phyloP scores from a whole-genome alignment of 2,888 invertebrate genomes.

The Drosophila bunnanda region DNA sequence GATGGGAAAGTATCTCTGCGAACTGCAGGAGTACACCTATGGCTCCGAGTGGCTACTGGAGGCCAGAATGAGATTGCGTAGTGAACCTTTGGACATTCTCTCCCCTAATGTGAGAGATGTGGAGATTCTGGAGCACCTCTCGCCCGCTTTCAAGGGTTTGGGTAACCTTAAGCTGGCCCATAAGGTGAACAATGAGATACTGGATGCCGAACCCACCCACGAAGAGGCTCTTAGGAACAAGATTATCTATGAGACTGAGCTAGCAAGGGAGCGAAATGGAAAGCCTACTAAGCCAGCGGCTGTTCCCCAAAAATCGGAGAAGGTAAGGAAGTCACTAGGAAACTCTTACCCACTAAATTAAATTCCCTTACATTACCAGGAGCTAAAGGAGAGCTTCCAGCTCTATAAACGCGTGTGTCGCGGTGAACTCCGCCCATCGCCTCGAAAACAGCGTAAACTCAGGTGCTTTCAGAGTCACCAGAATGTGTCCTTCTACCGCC shows the following conservation, averaged over 20 bases:
- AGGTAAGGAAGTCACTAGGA: background rate
- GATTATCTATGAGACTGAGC: slow-evolving; percentile 14
- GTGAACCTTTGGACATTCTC: background rate
- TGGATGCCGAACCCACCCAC: slow-evolving; percentile 56
- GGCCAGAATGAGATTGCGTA: slow-evolving; percentile 35
- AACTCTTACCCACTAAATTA: accelerated
- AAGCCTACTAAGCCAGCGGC: background rate
- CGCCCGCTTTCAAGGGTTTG: slow-evolving; percentile 31
- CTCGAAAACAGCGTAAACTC: slow-evolving; percentile 65
- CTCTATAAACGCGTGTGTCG: slow-evolving; percentile 83
- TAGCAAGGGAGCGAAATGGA: slow-evolving; percentile 36
- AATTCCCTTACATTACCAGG: background rate
- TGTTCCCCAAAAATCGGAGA: background rate
- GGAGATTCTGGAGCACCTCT: slow-evolving; percentile 57
- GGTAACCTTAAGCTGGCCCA: slow-evolving; percentile 65
- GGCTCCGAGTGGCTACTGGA: slow-evolving; percentile 72
- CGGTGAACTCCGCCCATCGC: slow-evolving; percentile 84
- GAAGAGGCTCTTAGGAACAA: slow-evolving; percentile 41
- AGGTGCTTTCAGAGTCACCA: slow-evolving; percentile 69
- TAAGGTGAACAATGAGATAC: slow-evolving; percentile 62
- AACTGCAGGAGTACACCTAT: slow-evolving; percentile 33
- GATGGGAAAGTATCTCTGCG: slow-evolving; percentile 57
- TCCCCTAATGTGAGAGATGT: slow-evolving; percentile 46
- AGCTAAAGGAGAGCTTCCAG: slow-evolving; percentile 11
- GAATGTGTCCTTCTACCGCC: slow-evolving; percentile 49